Base-by-base conservation (phyloP, 1,140 invertebrate genomes). In the Akabosia matsudoensis region DNA sequence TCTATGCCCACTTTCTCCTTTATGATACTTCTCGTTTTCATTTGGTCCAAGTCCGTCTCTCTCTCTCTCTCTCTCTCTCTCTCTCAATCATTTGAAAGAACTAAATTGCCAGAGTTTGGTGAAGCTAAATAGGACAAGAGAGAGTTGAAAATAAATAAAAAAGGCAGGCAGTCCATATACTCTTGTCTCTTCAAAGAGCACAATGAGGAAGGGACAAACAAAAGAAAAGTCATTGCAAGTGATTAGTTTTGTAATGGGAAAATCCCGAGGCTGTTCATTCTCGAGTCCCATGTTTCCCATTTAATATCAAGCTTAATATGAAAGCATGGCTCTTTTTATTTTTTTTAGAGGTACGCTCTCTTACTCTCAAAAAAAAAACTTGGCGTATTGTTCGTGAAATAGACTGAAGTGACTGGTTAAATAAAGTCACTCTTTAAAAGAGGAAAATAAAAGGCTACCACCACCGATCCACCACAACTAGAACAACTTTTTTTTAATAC, bases 191-290 rank as follows among this genome's bases (percentile, higher is more conserved):
- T 61, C 4, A 45, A 18, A 7, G 54, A 56, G 54, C 61, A 67
- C 61, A 67, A 67, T 67, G 61, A 31, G 31, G n/a, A 61, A 67
- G 61, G 10, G 10, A 67, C 28, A 67, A 31, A 67, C 61, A 67
- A 67, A 67, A 67, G 61, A 67, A 67, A 67, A 67, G 61, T 67
- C 24, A 67, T 67, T 67, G 61, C 61, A n/a, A 67, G 22, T 67
- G 24, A 67, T 67, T 67, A 67, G 61, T 67, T 67, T 67, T 7
- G 61, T 67, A 67, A 67, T 67, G 61, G 61, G 61, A 67, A 67
- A 67, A 67, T 67, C 61, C 61, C 61, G 61, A 67, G 61, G 61
- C 61, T 67, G 22, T 67, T 67, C 22, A 7, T 16, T 31, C 22
- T 10, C n/a, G 26, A 4, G 61, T 67, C 61, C 61, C 61, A 67